A percentile compares a stretch with the other conserved stretches of the same genome.
These are phyloP conservation scores for Kryphioiulus occultus DNA, from an alignment of 2,888 invertebrate species.

Conservation along the genomic window DNA sequence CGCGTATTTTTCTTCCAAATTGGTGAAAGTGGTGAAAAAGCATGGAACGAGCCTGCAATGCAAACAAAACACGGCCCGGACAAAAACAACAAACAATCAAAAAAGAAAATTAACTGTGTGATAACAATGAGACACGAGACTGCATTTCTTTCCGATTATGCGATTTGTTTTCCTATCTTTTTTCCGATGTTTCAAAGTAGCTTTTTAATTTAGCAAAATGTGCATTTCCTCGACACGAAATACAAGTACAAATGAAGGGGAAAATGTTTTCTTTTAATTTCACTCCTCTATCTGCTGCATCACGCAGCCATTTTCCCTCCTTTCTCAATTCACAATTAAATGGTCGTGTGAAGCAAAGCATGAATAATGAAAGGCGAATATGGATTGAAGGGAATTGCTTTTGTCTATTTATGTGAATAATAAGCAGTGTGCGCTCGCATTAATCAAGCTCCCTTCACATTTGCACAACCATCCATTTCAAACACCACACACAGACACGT, in stretches of 20 bases:
- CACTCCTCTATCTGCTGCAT: neutral
- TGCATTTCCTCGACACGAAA: neutral
- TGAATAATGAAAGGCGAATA: constrained; percentile 50
- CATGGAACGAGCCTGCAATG: neutral
- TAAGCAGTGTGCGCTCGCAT: constrained; percentile 46
- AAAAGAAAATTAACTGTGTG: neutral
- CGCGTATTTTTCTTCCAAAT: neutral
- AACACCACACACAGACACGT: neutral
- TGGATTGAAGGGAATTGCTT: constrained; percentile 49
- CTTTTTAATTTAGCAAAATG: constrained; percentile 17
- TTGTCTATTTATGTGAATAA: constrained; percentile 47
- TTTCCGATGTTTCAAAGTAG: neutral
- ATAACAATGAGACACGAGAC: neutral
- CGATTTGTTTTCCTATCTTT: neutral
- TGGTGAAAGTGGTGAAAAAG: neutral
- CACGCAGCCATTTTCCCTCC: neutral
- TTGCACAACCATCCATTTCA: constrained; percentile 47
- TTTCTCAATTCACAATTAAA: constrained; percentile 35
- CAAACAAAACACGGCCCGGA: neutral
- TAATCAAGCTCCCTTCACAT: constrained; percentile 50
- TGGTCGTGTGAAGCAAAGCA: constrained; percentile 48
- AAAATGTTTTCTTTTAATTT: constrained; percentile 41
- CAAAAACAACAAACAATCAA: constrained; percentile 5
- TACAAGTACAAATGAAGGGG: constrained; percentile 6
- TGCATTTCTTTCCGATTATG: neutral